Base-by-base conservation (phyloP, 2,888 invertebrate species). In the Tenthredo amoena region DNA sequence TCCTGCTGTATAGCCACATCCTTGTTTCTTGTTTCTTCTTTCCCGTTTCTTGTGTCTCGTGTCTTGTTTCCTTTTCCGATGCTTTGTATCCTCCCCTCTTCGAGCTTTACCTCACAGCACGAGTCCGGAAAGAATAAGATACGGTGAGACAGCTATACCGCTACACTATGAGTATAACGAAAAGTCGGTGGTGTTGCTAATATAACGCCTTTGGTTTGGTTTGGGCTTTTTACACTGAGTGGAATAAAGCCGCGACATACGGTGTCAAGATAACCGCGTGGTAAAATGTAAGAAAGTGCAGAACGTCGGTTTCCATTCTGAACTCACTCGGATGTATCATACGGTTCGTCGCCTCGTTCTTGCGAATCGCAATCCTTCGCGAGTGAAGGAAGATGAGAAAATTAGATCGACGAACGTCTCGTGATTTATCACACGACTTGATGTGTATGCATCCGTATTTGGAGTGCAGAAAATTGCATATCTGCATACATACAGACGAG, bases 161-260 rank as follows among this genome's bases (percentile, higher is more conserved):
- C n/a, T n/a, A 9, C 18, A 71, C 31, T 26, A 7, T 34, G 21
- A 43, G 5, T 40, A 37, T n/a, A n/a, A n/a, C 21, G 9, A 40
- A 40, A 40, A 77, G 77, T 77, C 26, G 34, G 31, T 31, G 77
- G 77, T 77, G 77, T 77, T 77, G 77, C 55, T 77, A 77, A 77
- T 77, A 77, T 77, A 77, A 77, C n/a, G 31, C 72, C 72, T 12
- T 43, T 21, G 50, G 31, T 40, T 18, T 31, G 55, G 55, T 50
- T 43, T 21, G 7, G 40, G 6, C 21, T 21, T n/a, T n/a, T 74
- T 74, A 2, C 43, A n/a, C 1, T n/a, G 77, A n/a, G 9, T 15
- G 68, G 68, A 68, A 68, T 55, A 77, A 77, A 55, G 77, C 55
- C 77, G 55, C 55, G 55, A 77, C 77, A 77, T 55, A 77, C 77